Evolutionary conservation across 2,888 invertebrate genomes (phyloP).

Genomic region (Apotomis turbidana): DNA sequence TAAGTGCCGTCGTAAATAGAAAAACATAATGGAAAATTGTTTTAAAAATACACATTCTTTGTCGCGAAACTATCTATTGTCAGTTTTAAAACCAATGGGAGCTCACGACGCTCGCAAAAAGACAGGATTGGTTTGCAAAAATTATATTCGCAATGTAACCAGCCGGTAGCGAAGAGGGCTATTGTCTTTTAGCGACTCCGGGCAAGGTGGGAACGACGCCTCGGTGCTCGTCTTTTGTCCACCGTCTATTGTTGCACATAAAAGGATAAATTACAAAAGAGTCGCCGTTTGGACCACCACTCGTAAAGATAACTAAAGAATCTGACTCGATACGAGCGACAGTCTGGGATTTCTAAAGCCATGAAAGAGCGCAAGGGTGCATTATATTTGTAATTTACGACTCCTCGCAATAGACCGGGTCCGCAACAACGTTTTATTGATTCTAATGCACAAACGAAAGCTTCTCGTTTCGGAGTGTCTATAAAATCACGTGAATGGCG

Average conservation of each 20-base stretch:
- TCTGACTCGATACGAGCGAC: conserved; percentile 62
- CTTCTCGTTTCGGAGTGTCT: conserved; percentile 54
- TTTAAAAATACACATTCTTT: conserved; percentile 51
- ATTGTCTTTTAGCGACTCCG: conserved; percentile 67
- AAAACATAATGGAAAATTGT: conserved; percentile 54
- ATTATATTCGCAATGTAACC: conserved; percentile 72
- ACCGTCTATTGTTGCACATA: conserved; percentile 72
- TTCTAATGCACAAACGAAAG: conserved; percentile 66
- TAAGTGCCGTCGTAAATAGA: conserved; percentile 63
- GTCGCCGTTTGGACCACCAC: conserved; percentile 68
- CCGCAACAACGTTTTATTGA: conserved; percentile 61
- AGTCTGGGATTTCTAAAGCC: conserved; percentile 68
- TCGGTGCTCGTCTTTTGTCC: conserved; percentile 68
- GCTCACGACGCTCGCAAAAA: conserved; percentile 58
- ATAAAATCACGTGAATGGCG: conserved; percentile 47
- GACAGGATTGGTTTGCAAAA: conserved; percentile 79
- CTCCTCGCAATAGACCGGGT: conserved; percentile 62
- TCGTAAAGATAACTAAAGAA: conserved; percentile 78
- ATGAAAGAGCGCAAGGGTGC: conserved; percentile 75
- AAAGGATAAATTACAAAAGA: conserved; percentile 79
- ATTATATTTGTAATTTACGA: conserved; percentile 80
- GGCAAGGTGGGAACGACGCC: conserved; percentile 61
- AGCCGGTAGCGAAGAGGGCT: conserved; percentile 66
- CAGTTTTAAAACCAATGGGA: conserved; percentile 67
- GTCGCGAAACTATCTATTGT: conserved; percentile 70